Conservation (phyloP, 2,113 vertebrate species). For the Hyaena hyaena region DNA sequence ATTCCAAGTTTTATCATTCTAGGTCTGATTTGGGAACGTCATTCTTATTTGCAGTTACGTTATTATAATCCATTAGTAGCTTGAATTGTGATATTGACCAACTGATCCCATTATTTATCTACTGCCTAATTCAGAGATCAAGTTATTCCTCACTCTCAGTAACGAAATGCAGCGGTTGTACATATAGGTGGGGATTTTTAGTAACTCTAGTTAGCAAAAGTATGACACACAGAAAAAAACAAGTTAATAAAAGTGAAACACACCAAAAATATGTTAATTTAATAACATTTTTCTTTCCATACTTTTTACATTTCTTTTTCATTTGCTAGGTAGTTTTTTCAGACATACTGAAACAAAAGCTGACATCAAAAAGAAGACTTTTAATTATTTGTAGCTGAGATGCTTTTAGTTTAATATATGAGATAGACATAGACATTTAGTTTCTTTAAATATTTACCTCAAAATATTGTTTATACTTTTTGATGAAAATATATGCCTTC, state of each 20-base stretch:
- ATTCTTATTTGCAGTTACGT: constrained; percentile 79
- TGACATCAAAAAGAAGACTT: constrained; percentile 1
- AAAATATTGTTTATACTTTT: constrained; percentile 45
- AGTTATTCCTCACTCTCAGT: background rate
- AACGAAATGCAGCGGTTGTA: background rate
- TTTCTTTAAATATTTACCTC: constrained; percentile 57
- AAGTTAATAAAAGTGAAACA: background rate
- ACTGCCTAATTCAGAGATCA: background rate
- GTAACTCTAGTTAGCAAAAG: background rate
- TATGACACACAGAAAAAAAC: background rate
- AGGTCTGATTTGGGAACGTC: constrained; percentile 67
- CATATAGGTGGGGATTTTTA: background rate
- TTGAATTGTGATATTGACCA: constrained; percentile 76
- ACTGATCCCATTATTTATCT: constrained; percentile 71
- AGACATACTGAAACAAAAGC: background rate
- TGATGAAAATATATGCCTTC: constrained; percentile 25
- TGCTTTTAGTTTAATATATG: constrained; percentile 44
- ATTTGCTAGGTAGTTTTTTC: background rate
- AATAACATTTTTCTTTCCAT: background rate
- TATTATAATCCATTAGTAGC: background rate
- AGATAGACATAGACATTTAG: background rate
- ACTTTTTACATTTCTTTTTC: background rate
- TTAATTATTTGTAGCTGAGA: constrained; percentile 21
- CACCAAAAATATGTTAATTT: background rate
- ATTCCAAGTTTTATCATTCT: constrained; percentile 67